A percentile compares a stretch with the other conserved stretches of the same genome.
These are phyloP conservation scores for Rhopalosiphum padi DNA, from an alignment of 1,140 invertebrate genomes.

Conservation along the genomic window DNA sequence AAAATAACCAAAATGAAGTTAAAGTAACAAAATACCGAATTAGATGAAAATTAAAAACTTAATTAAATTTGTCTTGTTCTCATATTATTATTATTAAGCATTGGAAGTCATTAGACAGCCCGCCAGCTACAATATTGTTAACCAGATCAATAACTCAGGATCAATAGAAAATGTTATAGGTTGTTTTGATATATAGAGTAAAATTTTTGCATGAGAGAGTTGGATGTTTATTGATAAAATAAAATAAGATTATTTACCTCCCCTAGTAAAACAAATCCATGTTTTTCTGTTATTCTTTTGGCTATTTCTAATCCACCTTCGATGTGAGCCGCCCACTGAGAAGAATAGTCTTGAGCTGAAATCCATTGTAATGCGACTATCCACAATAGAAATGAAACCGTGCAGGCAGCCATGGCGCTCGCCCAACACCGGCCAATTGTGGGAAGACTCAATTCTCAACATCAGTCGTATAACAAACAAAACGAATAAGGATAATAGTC, in stretches of 20 bases:
- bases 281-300: slow-evolving; percentile 59
- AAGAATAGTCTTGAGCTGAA: slow-evolving; percentile 59
- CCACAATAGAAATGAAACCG: slow-evolving; percentile 38
- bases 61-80: no score
- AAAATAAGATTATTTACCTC: slow-evolving; percentile 59
- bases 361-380: not conserved
- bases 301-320: slow-evolving; percentile 60
- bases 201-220: not conserved
- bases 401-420: slow-evolving; percentile 49
- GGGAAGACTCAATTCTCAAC: slow-evolving; percentile 50
- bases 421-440: slow-evolving; percentile 43
- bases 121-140: no score
- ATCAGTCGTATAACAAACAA: slow-evolving; percentile 11
- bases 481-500: not conserved
- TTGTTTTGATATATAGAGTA: not conserved
- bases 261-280: slow-evolving; percentile 60
- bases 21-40: no score
- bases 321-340: slow-evolving; percentile 62
- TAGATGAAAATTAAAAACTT: no score
- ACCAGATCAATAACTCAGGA: not conserved
- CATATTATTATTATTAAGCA: no score
- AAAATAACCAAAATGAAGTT: no score
- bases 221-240: not conserved
- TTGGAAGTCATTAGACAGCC: no score
- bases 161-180: not conserved